These are phyloP conservation scores for Eubasilissa splendida DNA, from an alignment of 2,888 invertebrate genomes.

Conservation along the genomic window DNA sequence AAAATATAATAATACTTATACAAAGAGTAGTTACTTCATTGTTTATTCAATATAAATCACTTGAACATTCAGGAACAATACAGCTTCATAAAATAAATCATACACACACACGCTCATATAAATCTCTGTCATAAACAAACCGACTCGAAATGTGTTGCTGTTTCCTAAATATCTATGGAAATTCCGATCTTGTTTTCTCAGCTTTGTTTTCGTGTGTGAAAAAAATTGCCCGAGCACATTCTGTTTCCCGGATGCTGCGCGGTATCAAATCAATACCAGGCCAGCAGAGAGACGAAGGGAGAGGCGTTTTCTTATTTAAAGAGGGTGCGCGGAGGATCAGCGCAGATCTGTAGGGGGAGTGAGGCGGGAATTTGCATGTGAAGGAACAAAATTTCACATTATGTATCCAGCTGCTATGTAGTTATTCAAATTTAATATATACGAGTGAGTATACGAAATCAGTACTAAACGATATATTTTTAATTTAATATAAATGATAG, in stretches of 20 bases:
- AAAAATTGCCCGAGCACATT: not conserved
- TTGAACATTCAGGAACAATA: slow-evolving; percentile 20
- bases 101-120: slow-evolving; percentile 31
- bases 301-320: slow-evolving; percentile 17
- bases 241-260: slow-evolving; percentile 46
- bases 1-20: too few species aligned
- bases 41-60: slow-evolving; percentile 13
- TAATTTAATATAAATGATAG: too few species aligned
- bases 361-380: slow-evolving; percentile 15
- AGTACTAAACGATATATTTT: too few species aligned
- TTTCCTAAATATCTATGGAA: slow-evolving; percentile 32
- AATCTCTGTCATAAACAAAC: slow-evolving; percentile 25
- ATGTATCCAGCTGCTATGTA: too few species aligned
- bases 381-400: not conserved
- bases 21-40: not conserved
- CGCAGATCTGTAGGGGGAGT: slow-evolving; percentile 8
- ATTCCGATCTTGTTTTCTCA: slow-evolving; percentile 23
- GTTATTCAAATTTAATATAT: too few species aligned
- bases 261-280: slow-evolving; percentile 43
- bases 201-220: slow-evolving; percentile 19
- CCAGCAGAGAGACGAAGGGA: slow-evolving; percentile 21
- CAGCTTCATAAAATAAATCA: slow-evolving; percentile 20
- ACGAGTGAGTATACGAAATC: too few species aligned
- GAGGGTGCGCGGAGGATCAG: slow-evolving; percentile 12
- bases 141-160: slow-evolving; percentile 13